These are phyloP conservation scores for Dipodomys spectabilis DNA, from an alignment of 2,113 vertebrate genomes.

Conservation along the genomic window DNA sequence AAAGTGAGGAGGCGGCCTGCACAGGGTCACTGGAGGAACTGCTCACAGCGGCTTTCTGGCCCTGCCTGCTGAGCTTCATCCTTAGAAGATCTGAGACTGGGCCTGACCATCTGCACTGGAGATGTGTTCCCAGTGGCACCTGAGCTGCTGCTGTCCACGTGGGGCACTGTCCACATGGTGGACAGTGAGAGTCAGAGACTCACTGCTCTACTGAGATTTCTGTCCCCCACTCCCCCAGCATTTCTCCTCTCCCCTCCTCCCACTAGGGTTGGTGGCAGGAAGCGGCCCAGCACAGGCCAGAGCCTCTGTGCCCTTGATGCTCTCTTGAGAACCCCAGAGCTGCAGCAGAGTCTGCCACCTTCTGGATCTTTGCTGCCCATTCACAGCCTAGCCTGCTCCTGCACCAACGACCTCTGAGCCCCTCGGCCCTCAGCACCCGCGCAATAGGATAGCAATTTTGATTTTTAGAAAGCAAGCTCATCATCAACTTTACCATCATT, in stretches of 20 bases:
- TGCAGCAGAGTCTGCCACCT: not conserved
- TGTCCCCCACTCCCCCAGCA: no score
- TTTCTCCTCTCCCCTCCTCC: not conserved
- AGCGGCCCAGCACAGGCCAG: not conserved
- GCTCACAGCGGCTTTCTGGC: rapidly evolving
- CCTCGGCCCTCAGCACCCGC: no score
- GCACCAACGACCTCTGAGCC: no score
- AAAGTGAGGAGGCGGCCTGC: no score
- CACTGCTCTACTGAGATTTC: no score
- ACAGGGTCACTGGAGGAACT: rapidly evolving
- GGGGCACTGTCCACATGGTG: no score
- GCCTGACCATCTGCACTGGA: not conserved
- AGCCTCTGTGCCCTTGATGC: not conserved
- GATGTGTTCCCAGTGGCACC: not conserved
- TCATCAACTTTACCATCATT: no score
- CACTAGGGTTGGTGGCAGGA: not conserved
- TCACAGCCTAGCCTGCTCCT: not conserved
- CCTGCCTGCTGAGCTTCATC: not conserved
- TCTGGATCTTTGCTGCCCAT: rapidly evolving
- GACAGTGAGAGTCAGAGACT: no score
- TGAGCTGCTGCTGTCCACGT: not conserved
- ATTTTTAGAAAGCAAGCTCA: no score
- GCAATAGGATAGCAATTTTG: no score
- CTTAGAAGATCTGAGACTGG: not conserved
- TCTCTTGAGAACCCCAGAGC: not conserved